Evolutionary conservation across 1,140 invertebrate species (phyloP).

Genomic region (Globodera ellingtonae): DNA sequence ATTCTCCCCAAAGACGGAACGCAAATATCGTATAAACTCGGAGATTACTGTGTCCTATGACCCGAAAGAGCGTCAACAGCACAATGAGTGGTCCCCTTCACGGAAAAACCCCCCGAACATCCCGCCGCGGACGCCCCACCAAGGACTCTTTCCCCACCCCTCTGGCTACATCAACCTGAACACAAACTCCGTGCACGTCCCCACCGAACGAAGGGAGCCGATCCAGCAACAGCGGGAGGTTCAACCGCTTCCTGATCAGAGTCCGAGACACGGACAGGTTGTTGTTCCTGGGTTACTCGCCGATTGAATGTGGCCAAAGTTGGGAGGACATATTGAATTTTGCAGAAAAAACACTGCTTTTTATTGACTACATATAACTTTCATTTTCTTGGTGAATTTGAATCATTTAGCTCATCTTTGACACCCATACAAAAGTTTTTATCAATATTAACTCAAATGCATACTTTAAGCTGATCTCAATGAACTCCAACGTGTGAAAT

Average conservation of each 20-base stretch:
- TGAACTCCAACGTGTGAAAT: slow-evolving; percentile 7
- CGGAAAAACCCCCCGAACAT: slow-evolving; percentile 13
- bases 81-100: neutral
- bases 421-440: too few relatives aligned
- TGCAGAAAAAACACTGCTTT: neutral
- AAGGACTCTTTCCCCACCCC: neutral
- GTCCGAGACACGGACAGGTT: too few relatives aligned
- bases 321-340: neutral
- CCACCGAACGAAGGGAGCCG: neutral
- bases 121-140: neutral
- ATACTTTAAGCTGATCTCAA: neutral
- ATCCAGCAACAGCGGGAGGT: neutral
- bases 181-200: neutral
- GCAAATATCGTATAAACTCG: slow-evolving; percentile 52
- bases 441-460: neutral
- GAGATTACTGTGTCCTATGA: slow-evolving; percentile 52
- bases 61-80: slow-evolving; percentile 23
- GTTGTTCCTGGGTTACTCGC: too few relatives aligned
- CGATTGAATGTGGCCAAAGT: too few relatives aligned
- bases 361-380: too few relatives aligned
- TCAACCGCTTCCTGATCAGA: neutral
- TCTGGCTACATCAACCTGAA: slow-evolving; percentile 6
- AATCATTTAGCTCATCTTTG: too few relatives aligned
- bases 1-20: slow-evolving; percentile 23
- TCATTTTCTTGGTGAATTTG: too few relatives aligned